These are phyloP conservation scores for Ptyas mucosa DNA, from an alignment of 2,113 vertebrate genomes.

Conservation along the genomic window DNA sequence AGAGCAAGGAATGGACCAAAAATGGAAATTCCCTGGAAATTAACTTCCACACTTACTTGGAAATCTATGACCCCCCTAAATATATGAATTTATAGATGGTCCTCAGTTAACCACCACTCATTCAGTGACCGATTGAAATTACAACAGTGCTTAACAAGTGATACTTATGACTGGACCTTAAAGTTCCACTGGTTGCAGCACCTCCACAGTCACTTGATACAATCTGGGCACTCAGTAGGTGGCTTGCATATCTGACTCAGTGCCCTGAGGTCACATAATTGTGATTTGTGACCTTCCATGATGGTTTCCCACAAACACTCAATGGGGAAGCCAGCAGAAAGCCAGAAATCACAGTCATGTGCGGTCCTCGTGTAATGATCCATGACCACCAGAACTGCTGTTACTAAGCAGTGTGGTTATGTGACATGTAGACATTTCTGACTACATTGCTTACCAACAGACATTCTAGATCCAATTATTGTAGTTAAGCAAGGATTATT, in stretches of 20 bases:
- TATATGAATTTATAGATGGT: not conserved
- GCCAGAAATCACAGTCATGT: too few relatives aligned
- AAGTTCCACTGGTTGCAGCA: not conserved
- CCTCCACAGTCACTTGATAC: not conserved
- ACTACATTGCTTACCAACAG: too few relatives aligned
- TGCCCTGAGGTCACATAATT: not conserved
- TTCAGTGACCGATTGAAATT: not conserved
- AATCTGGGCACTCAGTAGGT: not conserved
- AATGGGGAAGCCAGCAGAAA: not conserved
- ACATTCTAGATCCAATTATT: too few relatives aligned
- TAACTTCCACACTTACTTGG: not conserved
- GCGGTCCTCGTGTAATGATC: too few relatives aligned
- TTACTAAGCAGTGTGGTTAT: too few relatives aligned
- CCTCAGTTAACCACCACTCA: not conserved
- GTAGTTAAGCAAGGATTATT: too few relatives aligned
- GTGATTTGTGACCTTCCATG: not conserved
- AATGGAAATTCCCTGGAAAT: not conserved
- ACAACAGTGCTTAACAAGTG: not conserved
- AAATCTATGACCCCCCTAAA: not conserved
- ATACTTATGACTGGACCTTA: not conserved
- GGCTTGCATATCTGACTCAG: not conserved
- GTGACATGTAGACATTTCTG: too few relatives aligned
- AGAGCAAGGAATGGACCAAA: not conserved
- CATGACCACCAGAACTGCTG: too few relatives aligned
- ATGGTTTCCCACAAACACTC: not conserved